These are phyloP conservation scores for Peromyscus nudipes DNA, from an alignment of 2,797 vertebrate species.

Conservation along the genomic window DNA sequence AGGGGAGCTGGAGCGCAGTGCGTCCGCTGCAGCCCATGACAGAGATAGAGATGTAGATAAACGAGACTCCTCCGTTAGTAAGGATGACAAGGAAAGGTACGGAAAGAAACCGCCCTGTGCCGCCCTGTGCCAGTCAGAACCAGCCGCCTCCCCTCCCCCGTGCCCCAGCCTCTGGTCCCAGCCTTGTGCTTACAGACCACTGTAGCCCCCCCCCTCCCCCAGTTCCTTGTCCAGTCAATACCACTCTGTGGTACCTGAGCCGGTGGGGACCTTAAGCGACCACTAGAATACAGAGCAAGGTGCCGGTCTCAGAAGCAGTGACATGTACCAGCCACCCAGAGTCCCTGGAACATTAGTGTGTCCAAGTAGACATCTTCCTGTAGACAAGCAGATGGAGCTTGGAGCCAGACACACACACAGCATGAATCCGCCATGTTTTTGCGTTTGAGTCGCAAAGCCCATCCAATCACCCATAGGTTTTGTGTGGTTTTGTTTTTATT, in stretches of 20 bases:
- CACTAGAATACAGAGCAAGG: not conserved
- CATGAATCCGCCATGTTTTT: slow-evolving; percentile 79
- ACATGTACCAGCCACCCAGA: not conserved
- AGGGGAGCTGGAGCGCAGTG: slow-evolving; percentile 96
- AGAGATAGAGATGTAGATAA: slow-evolving; percentile 96
- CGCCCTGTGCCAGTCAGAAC: slow-evolving; percentile 31
- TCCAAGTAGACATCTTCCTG: not conserved
- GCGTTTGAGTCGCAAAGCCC: slow-evolving; percentile 76
- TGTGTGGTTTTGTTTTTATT: not conserved
- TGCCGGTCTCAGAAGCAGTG: not conserved
- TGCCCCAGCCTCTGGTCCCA: slow-evolving; percentile 58
- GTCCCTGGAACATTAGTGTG: not conserved
- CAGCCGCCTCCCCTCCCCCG: slow-evolving; percentile 21
- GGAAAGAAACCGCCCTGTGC: slow-evolving; percentile 85
- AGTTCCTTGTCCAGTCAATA: not conserved
- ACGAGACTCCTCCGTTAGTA: slow-evolving; percentile 94
- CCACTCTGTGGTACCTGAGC: fast-evolving
- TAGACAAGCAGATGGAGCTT: not conserved
- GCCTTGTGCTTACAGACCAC: slow-evolving; percentile 46
- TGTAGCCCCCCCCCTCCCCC: not conserved
- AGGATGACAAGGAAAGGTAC: slow-evolving; percentile 99
- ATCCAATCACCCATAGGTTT: slow-evolving; percentile 76
- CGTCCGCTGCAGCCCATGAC: slow-evolving; percentile 96
- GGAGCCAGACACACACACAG: slow-evolving; percentile 72
- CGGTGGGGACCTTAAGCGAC: not conserved